phyloP scores from a whole-genome alignment of 2,888 invertebrate species.

The Rotaria magnacalcarata region DNA sequence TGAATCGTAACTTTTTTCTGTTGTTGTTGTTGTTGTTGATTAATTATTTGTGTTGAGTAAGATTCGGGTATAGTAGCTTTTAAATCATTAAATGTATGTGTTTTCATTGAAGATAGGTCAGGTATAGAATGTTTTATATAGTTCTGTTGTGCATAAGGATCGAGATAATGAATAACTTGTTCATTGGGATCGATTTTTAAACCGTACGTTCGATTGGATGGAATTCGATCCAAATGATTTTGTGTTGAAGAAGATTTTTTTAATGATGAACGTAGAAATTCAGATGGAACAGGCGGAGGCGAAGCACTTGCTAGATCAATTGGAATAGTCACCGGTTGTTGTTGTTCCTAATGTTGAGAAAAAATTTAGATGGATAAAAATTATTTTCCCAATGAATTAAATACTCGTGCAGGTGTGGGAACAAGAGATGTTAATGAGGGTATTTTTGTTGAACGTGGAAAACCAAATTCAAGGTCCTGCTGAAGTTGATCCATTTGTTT shows the following conservation, averaged over 20 bases:
- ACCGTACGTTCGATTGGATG: conserved; percentile 3
- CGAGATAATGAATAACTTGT: background rate
- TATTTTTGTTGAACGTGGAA: background rate
- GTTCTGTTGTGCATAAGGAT: background rate
- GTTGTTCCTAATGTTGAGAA: background rate
- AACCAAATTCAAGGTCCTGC: conserved; percentile 17
- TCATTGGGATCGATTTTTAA: conserved; percentile 14
- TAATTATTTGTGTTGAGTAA: background rate
- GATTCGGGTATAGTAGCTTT: background rate
- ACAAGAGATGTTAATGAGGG: background rate
- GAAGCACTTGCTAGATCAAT: background rate
- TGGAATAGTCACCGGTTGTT: conserved; percentile 9
- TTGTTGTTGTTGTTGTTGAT: conserved; percentile 15
- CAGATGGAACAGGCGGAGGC: background rate
- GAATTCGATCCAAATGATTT: background rate
- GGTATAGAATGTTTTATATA: conserved; percentile 13
- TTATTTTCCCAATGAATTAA: background rate
- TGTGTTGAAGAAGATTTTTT: background rate
- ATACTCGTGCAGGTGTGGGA: background rate
- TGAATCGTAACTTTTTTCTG: conserved; percentile 32
- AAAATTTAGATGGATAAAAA: too few species aligned
- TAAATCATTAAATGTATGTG: background rate
- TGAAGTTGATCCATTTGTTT: conserved; percentile 33
- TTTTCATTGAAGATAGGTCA: conserved; percentile 28
- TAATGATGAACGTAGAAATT: background rate